phyloP scores from a whole-genome alignment of 2,888 invertebrate species.

The Nymphalis polychloros region DNA sequence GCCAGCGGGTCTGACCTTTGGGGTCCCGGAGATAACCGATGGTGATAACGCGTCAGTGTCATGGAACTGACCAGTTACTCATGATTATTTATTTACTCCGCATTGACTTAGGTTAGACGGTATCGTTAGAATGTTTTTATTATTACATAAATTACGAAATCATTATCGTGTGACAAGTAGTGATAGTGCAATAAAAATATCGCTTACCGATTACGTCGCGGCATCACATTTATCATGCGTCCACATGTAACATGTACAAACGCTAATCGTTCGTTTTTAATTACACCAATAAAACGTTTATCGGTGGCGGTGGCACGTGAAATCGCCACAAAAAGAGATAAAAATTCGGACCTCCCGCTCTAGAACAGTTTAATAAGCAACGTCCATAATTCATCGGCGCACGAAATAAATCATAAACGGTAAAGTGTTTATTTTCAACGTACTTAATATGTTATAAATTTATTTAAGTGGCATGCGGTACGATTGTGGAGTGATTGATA shows the following conservation, averaged over 20 bases:
- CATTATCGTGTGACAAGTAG: slow-evolving; percentile 53
- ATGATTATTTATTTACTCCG: slow-evolving; percentile 55
- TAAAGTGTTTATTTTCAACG: slow-evolving; percentile 80
- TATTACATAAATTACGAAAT: slow-evolving; percentile 51
- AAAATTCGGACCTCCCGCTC: slow-evolving; percentile 65
- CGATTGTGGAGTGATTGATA: slow-evolving; percentile 80
- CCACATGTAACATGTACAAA: slow-evolving; percentile 64
- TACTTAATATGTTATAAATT: slow-evolving; percentile 82
- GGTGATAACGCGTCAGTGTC: slow-evolving; percentile 64
- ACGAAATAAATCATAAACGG: slow-evolving; percentile 80
- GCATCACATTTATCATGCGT: slow-evolving; percentile 70
- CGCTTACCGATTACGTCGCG: slow-evolving; percentile 58
- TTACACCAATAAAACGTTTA: slow-evolving; percentile 79
- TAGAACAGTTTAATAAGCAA: slow-evolving; percentile 65
- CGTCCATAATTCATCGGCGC: slow-evolving; percentile 75
- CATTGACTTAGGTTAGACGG: slow-evolving; percentile 52
- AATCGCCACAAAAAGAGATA: slow-evolving; percentile 70
- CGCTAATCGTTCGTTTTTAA: slow-evolving; percentile 72
- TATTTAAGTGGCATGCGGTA: slow-evolving; percentile 79
- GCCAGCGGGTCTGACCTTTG: slow-evolving; percentile 56
- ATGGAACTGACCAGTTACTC: slow-evolving; percentile 68
- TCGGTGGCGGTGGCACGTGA: slow-evolving; percentile 73
- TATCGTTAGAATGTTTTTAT: slow-evolving; percentile 37
- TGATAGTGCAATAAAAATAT: slow-evolving; percentile 60
- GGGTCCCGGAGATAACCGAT: slow-evolving; percentile 61